Percentiles rank a stretch among this genome's conserved stretches.
Conservation (phyloP, 2,113 vertebrate species). For the Nibea coibor region DNA sequence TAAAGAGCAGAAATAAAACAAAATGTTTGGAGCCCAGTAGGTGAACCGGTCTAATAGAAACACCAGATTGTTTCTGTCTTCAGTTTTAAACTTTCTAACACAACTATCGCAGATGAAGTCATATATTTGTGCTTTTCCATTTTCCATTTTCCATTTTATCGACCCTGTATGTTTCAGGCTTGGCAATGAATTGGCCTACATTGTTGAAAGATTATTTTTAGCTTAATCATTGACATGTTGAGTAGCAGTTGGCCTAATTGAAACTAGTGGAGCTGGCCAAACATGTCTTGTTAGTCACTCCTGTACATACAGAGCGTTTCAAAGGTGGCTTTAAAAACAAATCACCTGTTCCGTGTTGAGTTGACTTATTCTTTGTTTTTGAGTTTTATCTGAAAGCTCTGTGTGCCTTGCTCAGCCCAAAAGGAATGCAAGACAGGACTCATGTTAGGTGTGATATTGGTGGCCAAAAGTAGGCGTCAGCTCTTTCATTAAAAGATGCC, state of each 20-base stretch:
- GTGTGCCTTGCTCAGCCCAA: not conserved
- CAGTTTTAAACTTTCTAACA: slow-evolving; percentile 1
- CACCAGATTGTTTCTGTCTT: slow-evolving; percentile 12
- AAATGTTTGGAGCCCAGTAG: slow-evolving; percentile 7
- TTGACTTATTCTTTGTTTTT: not conserved
- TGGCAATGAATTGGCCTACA: slow-evolving; percentile 27
- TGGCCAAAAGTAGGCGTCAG: slow-evolving; percentile 15
- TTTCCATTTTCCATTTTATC: slow-evolving; percentile 19
- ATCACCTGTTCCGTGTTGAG: not conserved
- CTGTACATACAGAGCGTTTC: slow-evolving; percentile 5
- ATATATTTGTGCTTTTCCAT: not conserved
- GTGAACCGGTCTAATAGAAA: slow-evolving; percentile 47
- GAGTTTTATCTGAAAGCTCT: not conserved
- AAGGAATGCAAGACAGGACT: not conserved
- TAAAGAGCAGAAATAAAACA: not conserved
- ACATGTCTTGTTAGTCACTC: slow-evolving; percentile 69
- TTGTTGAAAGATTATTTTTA: slow-evolving; percentile 53
- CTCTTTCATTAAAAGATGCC: slow-evolving; percentile 4
- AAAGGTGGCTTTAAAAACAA: not conserved
- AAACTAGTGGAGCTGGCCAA: slow-evolving; percentile 72
- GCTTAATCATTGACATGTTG: slow-evolving; percentile 30
- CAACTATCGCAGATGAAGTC: not conserved
- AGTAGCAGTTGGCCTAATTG: slow-evolving; percentile 35
- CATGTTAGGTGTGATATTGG: not conserved
- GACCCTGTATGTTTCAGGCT: slow-evolving; percentile 44